These are phyloP conservation scores for Drosophila pseudoobscura DNA, from an alignment of 1,140 invertebrate genomes.

Conservation along the genomic window DNA sequence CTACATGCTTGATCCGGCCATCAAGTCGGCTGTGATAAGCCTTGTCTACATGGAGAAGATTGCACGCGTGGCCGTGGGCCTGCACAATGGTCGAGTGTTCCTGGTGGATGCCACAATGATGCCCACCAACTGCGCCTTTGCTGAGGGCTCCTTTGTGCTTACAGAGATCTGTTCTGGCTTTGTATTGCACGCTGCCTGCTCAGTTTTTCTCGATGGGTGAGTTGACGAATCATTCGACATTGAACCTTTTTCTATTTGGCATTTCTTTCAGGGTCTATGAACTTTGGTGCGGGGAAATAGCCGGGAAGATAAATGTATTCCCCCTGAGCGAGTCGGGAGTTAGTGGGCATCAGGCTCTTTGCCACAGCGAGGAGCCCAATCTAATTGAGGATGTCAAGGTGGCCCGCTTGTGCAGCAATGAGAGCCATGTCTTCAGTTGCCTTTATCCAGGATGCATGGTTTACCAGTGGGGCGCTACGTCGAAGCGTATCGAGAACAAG, in stretches of 20 bases:
- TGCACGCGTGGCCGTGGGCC: slow-evolving; percentile 88
- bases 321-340: slow-evolving; percentile 85
- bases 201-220: slow-evolving; percentile 84
- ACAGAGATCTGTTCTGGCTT: slow-evolving; percentile 89
- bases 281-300: slow-evolving; percentile 90
- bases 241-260: neutral
- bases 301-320: slow-evolving; percentile 90
- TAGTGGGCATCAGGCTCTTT: slow-evolving; percentile 84
- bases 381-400: slow-evolving; percentile 85
- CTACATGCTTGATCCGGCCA: slow-evolving; percentile 85
- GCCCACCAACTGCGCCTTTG: slow-evolving; percentile 86
- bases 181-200: slow-evolving; percentile 86
- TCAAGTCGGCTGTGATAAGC: slow-evolving; percentile 86
- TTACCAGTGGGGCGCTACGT: slow-evolving; percentile 91
- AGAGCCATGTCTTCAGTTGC: slow-evolving; percentile 90
- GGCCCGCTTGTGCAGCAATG: slow-evolving; percentile 86
- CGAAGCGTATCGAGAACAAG: slow-evolving; percentile 89
- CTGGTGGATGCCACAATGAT: slow-evolving; percentile 87
- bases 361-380: slow-evolving; percentile 79
- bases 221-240: slow-evolving; percentile 4
- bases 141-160: slow-evolving; percentile 89
- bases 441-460: slow-evolving; percentile 91
- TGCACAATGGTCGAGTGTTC: slow-evolving; percentile 90
- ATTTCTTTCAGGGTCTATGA: slow-evolving; percentile 84
- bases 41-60: slow-evolving; percentile 87